Base-by-base conservation (phyloP, 2,113 vertebrate species). In the Empidonax alnorum region DNA sequence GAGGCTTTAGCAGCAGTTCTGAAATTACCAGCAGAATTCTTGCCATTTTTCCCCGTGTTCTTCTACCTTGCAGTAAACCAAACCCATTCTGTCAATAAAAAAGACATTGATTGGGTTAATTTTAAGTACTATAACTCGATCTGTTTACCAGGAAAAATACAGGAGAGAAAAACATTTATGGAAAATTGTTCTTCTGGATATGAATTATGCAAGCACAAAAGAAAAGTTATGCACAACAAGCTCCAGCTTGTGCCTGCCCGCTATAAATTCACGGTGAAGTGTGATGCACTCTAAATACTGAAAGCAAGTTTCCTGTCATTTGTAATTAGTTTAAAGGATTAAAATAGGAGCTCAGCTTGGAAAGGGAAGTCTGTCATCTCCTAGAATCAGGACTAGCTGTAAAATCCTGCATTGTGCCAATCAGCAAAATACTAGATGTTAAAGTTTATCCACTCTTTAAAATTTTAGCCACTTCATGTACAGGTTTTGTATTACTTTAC, bases 281-380 rank as follows among this genome's bases (percentile, higher is more conserved):
- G 68, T 39, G 61, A 55, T 87, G 73, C 52, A 46, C 90, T 85
- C 71, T 27, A 74, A 92, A 75, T 88, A 75, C 35, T 75, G 85
- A 84, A 84, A 89, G 56, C 68, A 93, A 86, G 76, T 92, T 93
- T n/a, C 31, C 52, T 93, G 92, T 87, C 88, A 31, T 67, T 62
- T 68, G 10, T 81, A 80, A 90, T 96, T 94, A 93, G 82, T 92
- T 94, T 96, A 95, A 96, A 93, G 93, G 76, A 92, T 92, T 94
- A 89, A 89, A 97, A 94, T 53, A 79, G 37, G 69, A 90, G 37
- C 88, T 92, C 61, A 42, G 49, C 76, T 88, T 74, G 83, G 93
- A 83, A 83, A 49, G 56, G 39, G 49, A 84, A 84, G 35, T 42
- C 42, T 86, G 68, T 65, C 47, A 23, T 61, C 61, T 77, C 47